Conservation (phyloP, 2,888 invertebrate species). For the Phyllotreta cruciferae region DNA sequence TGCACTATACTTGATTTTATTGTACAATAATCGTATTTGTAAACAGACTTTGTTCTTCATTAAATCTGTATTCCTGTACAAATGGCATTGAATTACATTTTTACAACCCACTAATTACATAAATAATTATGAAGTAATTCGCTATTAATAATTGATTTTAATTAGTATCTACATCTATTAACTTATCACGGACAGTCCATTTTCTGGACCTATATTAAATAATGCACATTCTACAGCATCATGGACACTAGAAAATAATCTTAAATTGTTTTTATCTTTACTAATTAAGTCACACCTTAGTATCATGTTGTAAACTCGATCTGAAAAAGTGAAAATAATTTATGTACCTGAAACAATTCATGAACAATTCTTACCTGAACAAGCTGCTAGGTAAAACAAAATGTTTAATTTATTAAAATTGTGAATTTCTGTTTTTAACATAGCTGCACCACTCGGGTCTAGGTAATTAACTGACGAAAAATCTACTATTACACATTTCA, state of each 20-base stretch:
- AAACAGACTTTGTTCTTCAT: no score
- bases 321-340: slow-evolving; percentile 58
- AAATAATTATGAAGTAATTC: neutral
- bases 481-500: slow-evolving; percentile 64
- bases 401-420: slow-evolving; percentile 64
- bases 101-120: no score
- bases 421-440: slow-evolving; percentile 63
- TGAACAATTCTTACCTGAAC: slow-evolving; percentile 47
- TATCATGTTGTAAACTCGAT: slow-evolving; percentile 70
- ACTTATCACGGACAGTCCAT: slow-evolving; percentile 16
- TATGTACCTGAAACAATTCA: no score
- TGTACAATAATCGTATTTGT: no score
- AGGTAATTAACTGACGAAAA: slow-evolving; percentile 69
- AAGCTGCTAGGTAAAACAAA: slow-evolving; percentile 63
- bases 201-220: neutral
- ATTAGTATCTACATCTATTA: neutral
- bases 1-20: no score
- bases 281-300: slow-evolving; percentile 66
- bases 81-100: no score
- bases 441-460: slow-evolving; percentile 70
- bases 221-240: slow-evolving; percentile 69
- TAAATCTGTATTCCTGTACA: no score
- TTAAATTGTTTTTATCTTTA: slow-evolving; percentile 62
- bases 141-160: no score
- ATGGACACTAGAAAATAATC: slow-evolving; percentile 68